Base-by-base conservation (phyloP, 2,888 invertebrate genomes). In the Agapostemon virescens region DNA sequence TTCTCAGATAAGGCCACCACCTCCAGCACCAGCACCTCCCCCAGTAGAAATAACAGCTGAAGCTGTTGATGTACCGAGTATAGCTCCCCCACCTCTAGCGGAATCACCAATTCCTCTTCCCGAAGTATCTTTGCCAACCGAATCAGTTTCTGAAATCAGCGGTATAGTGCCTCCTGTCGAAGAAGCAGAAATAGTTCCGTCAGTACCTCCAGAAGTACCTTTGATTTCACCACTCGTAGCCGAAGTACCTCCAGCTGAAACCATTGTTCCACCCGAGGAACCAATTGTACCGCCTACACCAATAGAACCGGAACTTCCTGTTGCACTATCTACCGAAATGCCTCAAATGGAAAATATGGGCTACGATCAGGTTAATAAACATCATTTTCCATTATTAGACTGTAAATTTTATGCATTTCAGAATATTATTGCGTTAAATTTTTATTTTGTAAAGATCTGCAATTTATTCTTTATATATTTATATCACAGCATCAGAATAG, bases 291-390 rank as follows among this genome's bases (percentile, higher is more conserved):
- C 94, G 9, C 93, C 94, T 0, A 93, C 94, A 2, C 94, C 94
- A 2, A 90, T 94, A 83, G 94, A 94, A 69, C 93, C 94, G 73
- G 94, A 94, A 80, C 94, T 93, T 83, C 93, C 93, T 82, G 93
- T 78, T 88, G 52, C 63, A 45, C 81, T 76, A 77, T 80, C 84
- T 66, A 71, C 89, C 33, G 87, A 90, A 75, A 85, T 93, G 83
- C 93, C 93, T 0, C 93, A 93, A 58, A 95, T 95, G 95, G 95
- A 95, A 87, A 95, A 95, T 88, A 94, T 95, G 94, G 95, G 95
- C 71, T 95, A 95, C 84, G 94, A 94, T 90, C 94, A 94, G 90
- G 94, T 94, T 36, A 77, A 17, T 17, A 30, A 30, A 33, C n/a
- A 9, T 30, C 33, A 20, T 2, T 26, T n/a, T 49, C n/a, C 49